Conservation (phyloP, 2,113 vertebrate species). For the Cheilinus undulatus region DNA sequence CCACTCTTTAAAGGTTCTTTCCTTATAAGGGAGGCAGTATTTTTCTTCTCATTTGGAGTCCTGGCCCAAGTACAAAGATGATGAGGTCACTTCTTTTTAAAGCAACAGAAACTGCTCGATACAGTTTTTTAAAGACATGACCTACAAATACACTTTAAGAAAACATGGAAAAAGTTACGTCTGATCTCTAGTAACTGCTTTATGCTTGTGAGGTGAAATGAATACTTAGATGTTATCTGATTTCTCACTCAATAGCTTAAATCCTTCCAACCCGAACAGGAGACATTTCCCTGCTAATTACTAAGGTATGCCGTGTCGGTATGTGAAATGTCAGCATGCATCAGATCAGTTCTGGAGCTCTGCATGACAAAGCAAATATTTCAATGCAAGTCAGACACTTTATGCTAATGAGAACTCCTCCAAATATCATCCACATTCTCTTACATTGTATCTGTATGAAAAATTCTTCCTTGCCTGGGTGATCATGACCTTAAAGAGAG, state of each 20-base stretch:
- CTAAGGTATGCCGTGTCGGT: slow-evolving; percentile 49
- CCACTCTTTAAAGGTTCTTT: slow-evolving; percentile 77
- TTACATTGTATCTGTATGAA: slow-evolving; percentile 7
- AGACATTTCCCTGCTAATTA: slow-evolving; percentile 49
- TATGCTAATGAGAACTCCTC: background rate
- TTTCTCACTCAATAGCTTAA: background rate
- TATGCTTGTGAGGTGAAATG: background rate
- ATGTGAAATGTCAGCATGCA: slow-evolving; percentile 51
- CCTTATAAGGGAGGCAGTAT: slow-evolving; percentile 93
- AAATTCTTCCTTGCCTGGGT: background rate
- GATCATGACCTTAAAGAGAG: slow-evolving; percentile 25
- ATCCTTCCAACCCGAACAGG: slow-evolving; percentile 22
- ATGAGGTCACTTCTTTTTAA: slow-evolving; percentile 83
- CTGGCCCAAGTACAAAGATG: slow-evolving; percentile 87
- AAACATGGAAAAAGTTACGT: background rate
- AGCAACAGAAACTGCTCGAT: slow-evolving; percentile 63
- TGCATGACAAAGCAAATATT: slow-evolving; percentile 9
- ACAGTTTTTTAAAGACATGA: slow-evolving; percentile 1
- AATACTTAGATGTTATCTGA: background rate
- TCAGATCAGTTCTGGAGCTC: slow-evolving; percentile 41
- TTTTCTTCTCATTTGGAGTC: slow-evolving; percentile 86
- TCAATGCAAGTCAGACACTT: slow-evolving; percentile 7
- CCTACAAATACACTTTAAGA: slow-evolving; percentile 16
- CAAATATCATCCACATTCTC: background rate
- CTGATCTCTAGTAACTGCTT: background rate